Conservation (phyloP, 2,888 invertebrate genomes). For the Ochropacha duplaris region DNA sequence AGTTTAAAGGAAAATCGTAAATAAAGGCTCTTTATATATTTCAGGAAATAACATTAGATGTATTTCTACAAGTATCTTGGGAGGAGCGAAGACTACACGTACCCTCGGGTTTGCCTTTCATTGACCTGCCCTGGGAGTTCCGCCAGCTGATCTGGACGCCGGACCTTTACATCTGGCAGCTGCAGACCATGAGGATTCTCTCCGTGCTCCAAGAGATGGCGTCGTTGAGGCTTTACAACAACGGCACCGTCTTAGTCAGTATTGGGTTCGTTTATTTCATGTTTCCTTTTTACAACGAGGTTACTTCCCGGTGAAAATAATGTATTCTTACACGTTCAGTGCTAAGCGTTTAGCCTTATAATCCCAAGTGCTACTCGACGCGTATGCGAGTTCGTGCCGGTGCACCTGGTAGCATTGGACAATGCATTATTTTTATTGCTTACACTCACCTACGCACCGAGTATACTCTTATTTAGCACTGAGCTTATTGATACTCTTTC, state of each 20-base stretch:
- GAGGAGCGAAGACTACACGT: constrained; percentile 78
- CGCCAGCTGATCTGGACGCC: constrained; percentile 84
- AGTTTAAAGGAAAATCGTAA: neutral
- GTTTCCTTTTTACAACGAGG: constrained; percentile 18
- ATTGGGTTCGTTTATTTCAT: constrained; percentile 80
- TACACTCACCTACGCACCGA: too few relatives aligned
- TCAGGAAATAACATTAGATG: constrained; percentile 85
- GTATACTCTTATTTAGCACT: too few relatives aligned
- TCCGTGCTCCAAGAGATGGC: constrained; percentile 85
- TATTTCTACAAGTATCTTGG: constrained; percentile 86
- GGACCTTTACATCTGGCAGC: constrained; percentile 85
- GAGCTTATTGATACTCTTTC: too few relatives aligned
- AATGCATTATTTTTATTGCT: too few relatives aligned
- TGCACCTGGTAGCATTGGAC: too few relatives aligned
- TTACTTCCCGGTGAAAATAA: neutral
- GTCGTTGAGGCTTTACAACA: constrained; percentile 82
- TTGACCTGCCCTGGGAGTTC: constrained; percentile 85
- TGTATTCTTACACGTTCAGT: too few relatives aligned
- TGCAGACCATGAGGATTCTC: constrained; percentile 84
- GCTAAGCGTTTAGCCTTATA: too few relatives aligned
- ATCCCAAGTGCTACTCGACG: too few relatives aligned
- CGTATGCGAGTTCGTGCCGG: too few relatives aligned
- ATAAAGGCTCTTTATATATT: constrained; percentile 18
- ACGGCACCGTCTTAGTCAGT: constrained; percentile 85
- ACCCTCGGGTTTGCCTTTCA: constrained; percentile 70